Evolutionary conservation across 2,888 invertebrate genomes (phyloP).

Genomic region (Platycheirus albimanus): DNA sequence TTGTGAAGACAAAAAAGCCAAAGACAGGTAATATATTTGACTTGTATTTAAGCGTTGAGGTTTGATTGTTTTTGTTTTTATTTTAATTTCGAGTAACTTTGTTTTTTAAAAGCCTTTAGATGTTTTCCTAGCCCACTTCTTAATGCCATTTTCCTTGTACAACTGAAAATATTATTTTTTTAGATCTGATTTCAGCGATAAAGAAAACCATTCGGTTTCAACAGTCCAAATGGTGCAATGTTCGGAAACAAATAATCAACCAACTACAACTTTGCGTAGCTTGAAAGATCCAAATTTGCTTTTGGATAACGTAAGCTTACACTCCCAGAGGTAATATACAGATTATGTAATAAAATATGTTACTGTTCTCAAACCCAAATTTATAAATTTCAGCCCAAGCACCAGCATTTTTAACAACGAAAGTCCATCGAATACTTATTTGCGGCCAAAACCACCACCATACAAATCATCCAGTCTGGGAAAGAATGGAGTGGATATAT

Average conservation of each 20-base stretch:
- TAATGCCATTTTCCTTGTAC: no score
- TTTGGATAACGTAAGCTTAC: slow-evolving; percentile 81
- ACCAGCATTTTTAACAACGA: slow-evolving; percentile 84
- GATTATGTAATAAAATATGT: no score
- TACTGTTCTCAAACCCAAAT: no score
- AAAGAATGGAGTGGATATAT: slow-evolving; percentile 81
- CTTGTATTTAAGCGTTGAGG: slow-evolving; percentile 7
- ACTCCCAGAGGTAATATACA: slow-evolving; percentile 80
- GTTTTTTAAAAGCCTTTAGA: no score
- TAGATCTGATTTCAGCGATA: slow-evolving; percentile 41
- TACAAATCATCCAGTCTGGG: slow-evolving; percentile 80
- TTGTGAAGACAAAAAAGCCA: slow-evolving; percentile 85
- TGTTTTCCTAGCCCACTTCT: no score
- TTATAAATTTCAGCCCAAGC: slow-evolving; percentile 82
- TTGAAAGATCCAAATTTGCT: slow-evolving; percentile 83
- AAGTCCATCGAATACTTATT: slow-evolving; percentile 83
- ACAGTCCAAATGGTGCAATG: slow-evolving; percentile 87
- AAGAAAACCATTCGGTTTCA: slow-evolving; percentile 77
- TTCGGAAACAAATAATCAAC: slow-evolving; percentile 84
- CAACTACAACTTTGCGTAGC: slow-evolving; percentile 85
- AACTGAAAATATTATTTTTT: no score
- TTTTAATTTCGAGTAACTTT: background rate
- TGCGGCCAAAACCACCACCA: slow-evolving; percentile 82
- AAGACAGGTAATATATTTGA: slow-evolving; percentile 51
- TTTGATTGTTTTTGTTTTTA: slow-evolving; percentile 4